Conservation (phyloP, 2,888 invertebrate species). For the Notodonta dromedarius region DNA sequence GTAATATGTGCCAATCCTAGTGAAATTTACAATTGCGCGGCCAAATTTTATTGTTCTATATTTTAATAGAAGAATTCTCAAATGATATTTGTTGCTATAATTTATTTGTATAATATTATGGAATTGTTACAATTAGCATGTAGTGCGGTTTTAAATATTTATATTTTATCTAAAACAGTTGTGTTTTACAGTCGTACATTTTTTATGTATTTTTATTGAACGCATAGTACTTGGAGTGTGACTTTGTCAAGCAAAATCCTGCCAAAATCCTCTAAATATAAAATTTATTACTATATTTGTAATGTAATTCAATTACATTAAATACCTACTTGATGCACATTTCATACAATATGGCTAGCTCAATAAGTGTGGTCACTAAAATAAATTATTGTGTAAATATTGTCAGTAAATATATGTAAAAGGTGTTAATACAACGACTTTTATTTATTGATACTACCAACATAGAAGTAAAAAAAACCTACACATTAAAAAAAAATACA, state of each 20-base stretch:
- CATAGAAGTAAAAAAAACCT: too few species aligned
- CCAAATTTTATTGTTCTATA: constrained; percentile 49
- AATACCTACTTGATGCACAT: constrained; percentile 77
- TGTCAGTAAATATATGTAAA: constrained; percentile 83
- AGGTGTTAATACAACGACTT: constrained; percentile 64
- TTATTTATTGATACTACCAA: constrained; percentile 34
- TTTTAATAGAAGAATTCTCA: constrained; percentile 49
- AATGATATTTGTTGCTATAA: constrained; percentile 55
- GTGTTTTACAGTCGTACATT: constrained; percentile 59
- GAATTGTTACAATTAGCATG: constrained; percentile 52
- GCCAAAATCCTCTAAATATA: constrained; percentile 70
- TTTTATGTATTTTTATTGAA: constrained; percentile 36
- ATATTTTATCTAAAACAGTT: constrained; percentile 68
- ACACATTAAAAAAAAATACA: too few species aligned
- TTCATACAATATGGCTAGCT: constrained; percentile 81
- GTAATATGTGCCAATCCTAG: constrained; percentile 72
- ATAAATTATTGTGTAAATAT: constrained; percentile 82
- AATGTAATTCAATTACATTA: constrained; percentile 80
- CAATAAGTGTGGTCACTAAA: constrained; percentile 83
- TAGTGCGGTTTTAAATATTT: constrained; percentile 52
- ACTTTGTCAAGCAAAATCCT: constrained; percentile 80
- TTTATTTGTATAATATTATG: constrained; percentile 55
- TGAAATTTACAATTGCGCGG: constrained; percentile 52
- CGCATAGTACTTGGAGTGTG: constrained; percentile 65
- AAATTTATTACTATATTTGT: constrained; percentile 54